These are phyloP conservation scores for Eurypyga helias DNA, from an alignment of 2,113 vertebrate species.

Conservation along the genomic window DNA sequence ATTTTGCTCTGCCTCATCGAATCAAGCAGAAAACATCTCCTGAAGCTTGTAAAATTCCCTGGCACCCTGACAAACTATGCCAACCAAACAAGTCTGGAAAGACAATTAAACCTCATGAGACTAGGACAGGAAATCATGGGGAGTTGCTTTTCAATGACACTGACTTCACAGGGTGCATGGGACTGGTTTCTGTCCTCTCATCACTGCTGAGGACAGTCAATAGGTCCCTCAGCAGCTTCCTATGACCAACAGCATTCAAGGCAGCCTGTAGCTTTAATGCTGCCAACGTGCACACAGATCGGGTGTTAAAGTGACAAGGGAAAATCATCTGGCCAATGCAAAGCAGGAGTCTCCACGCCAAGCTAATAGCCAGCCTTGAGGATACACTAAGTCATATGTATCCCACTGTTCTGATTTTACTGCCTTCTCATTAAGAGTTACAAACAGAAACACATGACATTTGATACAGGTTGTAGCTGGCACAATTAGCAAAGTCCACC, in stretches of 20 bases:
- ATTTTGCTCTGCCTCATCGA: not conserved
- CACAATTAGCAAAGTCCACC: not conserved
- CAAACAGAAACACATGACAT: not conserved
- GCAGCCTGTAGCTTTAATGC: not conserved
- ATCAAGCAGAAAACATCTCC: not conserved
- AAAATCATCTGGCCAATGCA: not conserved
- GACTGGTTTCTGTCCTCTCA: not conserved
- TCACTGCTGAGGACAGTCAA: not conserved
- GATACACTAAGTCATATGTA: not conserved
- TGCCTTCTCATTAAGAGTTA: not conserved
- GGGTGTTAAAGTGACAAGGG: accelerated
- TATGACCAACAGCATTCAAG: not conserved
- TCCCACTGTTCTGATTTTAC: not conserved
- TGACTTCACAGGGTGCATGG: not conserved
- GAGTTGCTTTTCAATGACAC: not conserved
- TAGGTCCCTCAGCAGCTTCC: not conserved
- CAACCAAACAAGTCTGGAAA: not conserved
- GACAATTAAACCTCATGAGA: not conserved
- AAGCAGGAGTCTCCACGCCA: not conserved
- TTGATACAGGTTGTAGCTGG: not conserved
- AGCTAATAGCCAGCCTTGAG: not conserved
- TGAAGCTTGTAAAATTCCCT: not conserved
- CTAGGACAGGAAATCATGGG: not conserved
- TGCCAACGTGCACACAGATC: not conserved
- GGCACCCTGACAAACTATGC: not conserved